Conservation (phyloP, 2,113 vertebrate species). For the Rattus rattus region DNA sequence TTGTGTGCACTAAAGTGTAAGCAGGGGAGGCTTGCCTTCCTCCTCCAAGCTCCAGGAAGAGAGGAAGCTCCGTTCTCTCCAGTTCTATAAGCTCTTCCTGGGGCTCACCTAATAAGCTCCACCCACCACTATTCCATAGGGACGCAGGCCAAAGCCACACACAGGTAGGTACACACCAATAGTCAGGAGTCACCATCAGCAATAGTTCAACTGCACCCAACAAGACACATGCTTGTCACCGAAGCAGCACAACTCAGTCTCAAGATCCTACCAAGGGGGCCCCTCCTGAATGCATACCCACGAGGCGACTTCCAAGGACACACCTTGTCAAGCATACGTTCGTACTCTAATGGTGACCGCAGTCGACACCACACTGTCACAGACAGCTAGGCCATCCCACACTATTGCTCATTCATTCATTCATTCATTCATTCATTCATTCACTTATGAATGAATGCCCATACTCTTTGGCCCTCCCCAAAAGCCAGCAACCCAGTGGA, state of each 20-base stretch:
- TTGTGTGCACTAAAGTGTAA: background rate
- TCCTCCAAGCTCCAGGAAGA: background rate
- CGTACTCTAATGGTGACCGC: background rate
- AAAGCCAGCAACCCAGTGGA: background rate
- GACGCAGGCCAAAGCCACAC: background rate
- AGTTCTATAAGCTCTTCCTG: background rate
- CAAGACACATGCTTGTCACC: background rate
- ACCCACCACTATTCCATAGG: background rate
- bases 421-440: background rate
- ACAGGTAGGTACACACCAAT: background rate
- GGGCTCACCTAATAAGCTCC: background rate
- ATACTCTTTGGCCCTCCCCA: background rate
- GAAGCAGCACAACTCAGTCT: background rate
- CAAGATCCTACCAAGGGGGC: background rate
- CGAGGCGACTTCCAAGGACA: background rate
- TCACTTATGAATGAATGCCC: background rate
- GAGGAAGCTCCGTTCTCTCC: background rate
- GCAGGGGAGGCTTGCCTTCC: background rate
- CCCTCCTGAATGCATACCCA: background rate
- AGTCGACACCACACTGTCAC: background rate
- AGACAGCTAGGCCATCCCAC: background rate
- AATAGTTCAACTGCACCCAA: background rate
- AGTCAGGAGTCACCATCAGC: background rate
- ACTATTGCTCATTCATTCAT: background rate
- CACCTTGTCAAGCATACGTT: background rate